These are phyloP conservation scores for Marisa cornuarietis DNA, from an alignment of 1,140 invertebrate species.

Conservation along the genomic window DNA sequence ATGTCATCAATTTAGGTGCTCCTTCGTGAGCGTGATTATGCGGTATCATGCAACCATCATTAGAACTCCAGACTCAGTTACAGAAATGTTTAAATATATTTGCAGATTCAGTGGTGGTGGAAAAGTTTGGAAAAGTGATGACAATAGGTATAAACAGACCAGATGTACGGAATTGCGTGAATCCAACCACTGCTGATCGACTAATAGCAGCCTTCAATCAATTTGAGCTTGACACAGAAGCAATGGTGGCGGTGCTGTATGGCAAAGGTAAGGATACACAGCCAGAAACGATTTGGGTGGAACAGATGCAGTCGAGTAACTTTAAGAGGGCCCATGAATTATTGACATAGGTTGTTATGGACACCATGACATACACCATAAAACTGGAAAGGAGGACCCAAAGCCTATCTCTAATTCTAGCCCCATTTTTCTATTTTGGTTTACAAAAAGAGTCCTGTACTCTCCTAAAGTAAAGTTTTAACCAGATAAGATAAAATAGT, in stretches of 20 bases:
- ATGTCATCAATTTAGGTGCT: neutral
- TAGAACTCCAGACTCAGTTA: neutral
- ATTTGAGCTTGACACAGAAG: slow-evolving; percentile 80
- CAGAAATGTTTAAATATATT: neutral
- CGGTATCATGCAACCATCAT: neutral
- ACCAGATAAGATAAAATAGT: too few relatives aligned
- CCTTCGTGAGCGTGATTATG: neutral
- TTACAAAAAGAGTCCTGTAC: too few relatives aligned
- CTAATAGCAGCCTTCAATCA: slow-evolving; percentile 77
- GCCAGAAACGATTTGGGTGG: neutral
- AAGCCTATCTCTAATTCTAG: too few relatives aligned
- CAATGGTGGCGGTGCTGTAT: slow-evolving; percentile 80
- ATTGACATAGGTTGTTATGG: too few relatives aligned
- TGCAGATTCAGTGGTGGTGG: slow-evolving; percentile 34
- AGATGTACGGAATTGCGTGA: slow-evolving; percentile 82
- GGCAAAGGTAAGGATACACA: slow-evolving; percentile 71
- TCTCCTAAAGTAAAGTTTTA: too few relatives aligned
- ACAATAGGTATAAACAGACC: slow-evolving; percentile 89
- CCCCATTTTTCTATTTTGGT: too few relatives aligned
- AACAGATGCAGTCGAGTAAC: too few relatives aligned
- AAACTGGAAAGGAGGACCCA: too few relatives aligned
- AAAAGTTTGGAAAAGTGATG: slow-evolving; percentile 36
- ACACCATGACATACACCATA: too few relatives aligned
- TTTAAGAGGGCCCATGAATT: too few relatives aligned
- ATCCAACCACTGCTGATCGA: slow-evolving; percentile 74